Base-by-base conservation (phyloP, 2,888 invertebrate genomes). In the Melieria omissa region DNA sequence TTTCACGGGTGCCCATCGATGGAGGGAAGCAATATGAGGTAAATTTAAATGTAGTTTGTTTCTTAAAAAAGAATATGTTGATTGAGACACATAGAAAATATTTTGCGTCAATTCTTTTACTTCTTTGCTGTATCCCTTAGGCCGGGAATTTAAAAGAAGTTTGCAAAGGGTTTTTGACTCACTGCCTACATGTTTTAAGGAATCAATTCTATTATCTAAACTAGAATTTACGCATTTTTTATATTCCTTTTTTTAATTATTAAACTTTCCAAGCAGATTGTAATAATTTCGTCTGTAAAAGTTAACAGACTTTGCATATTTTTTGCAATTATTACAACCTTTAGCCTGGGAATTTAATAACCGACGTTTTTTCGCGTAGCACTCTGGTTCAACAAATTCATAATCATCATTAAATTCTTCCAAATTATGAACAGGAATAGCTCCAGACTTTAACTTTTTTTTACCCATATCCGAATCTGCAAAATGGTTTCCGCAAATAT, bases 131-230 rank as follows among this genome's bases (percentile, higher is more conserved):
- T n/a, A n/a, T n/a, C n/a, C n/a, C n/a, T n/a, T n/a, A n/a, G n/a
- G n/a, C n/a, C n/a, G n/a, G n/a, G n/a, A n/a, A n/a, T n/a, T n/a
- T n/a, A n/a, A n/a, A n/a, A n/a, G n/a, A 14, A 29, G 29, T 29
- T 65, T 71, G 61, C 60, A 65, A 58, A 65, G 65, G 41, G 49
- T 47, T 71, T 65, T 65, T 63, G 66, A 66, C n/a, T 66, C 58
- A 8, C 58, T 57, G 58, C 45, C 46, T 44, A 67, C 29, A 29
- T 29, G 45, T 41, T 55, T 46, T 62, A 14, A 7, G 46, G 47
- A 64, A 46, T 47, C 46, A 16, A 16, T 49, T 49, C 29, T 46
- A 47, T 64, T 49, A 41, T 42, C 10, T 49, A 41, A 57, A 44
- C 45, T 47, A n/a, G 16, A 29, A 29, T 29, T 29, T 29, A 29